A percentile compares a stretch with the other conserved stretches of the same genome.
Conservation (phyloP, 2,113 vertebrate species). For the Rhinolophus ferrumequinum region DNA sequence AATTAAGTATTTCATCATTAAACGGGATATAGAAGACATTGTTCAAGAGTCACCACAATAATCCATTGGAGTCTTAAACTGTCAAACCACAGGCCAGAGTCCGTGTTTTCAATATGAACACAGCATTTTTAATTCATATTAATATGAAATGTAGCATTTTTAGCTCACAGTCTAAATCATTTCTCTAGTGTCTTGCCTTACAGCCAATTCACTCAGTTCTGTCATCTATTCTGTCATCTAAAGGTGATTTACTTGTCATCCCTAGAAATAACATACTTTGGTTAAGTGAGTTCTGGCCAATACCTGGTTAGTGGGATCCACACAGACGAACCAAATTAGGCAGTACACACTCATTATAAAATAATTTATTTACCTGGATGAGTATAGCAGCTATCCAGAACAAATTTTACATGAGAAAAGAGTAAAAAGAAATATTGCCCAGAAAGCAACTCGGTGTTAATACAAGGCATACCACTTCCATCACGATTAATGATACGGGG, state of each 20-base stretch:
- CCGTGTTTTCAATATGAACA: not conserved
- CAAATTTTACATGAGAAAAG: not conserved
- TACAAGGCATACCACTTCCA: not conserved
- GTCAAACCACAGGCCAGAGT: not conserved
- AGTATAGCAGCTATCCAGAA: not conserved
- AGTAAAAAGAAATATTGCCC: not conserved
- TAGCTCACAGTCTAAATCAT: not conserved
- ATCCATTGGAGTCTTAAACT: not conserved
- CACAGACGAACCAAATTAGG: not conserved
- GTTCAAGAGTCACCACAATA: not conserved
- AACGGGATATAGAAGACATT: not conserved
- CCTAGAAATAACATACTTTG: not conserved
- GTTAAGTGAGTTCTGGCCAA: not conserved
- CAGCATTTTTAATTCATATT: not conserved
- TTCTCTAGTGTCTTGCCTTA: not conserved
- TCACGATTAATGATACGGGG: not conserved
- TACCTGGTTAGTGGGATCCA: not conserved
- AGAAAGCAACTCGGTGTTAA: not conserved
- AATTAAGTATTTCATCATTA: conserved; percentile 11
- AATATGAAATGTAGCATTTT: not conserved
- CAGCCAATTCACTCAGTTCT: not conserved
- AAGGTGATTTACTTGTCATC: not conserved
- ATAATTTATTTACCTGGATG: not conserved
- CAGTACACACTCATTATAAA: not conserved
- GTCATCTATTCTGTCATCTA: too few relatives aligned